Evolutionary conservation across 2,888 invertebrate species (phyloP), one percentile per base, ranked within the genome.

Genomic region (Tenthredo scrophulariae): DNA sequence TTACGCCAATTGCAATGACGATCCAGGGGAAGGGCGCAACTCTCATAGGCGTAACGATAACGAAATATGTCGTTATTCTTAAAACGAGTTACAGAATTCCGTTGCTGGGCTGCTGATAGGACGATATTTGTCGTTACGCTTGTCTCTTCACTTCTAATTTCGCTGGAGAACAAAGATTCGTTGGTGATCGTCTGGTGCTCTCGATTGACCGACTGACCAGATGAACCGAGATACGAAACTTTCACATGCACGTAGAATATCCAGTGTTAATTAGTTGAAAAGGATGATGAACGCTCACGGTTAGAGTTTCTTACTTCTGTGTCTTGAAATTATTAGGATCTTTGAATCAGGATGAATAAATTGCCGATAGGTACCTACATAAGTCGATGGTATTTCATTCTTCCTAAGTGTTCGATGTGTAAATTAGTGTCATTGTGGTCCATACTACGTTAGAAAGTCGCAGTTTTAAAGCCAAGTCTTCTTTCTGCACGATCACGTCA

Each of bases 181-280:
- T 10, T 22, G 50, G 62, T 40, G 77, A 62, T 62, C 40, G 29
- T 40, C 80, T 13, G 26, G 22, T 80, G 40, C n/a, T 80, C 80
- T 80, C 80, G 80, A 80, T 80, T 80, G 62, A 58, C 80, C 80
- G 80, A 80, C 80, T 80, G 80, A 80, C 62, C 80, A 62, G 62
- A 62, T 80, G 62, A 80, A 62, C 62, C 37, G 13, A 58, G 80
- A 62, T 58, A 80, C 26, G 40, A 80, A 80, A 80, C 80, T 80
- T 80, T 80, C 80, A 62, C 80, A 18, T 62, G 62, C 22, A 58
- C 77, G 77, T 80, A 80, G 40, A 62, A 40, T n/a, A 40, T 40
- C 62, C 40, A 50, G 80, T 62, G 80, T 80, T 62, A 37, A 80
- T 62, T n/a, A 62, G 40, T 40, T 62, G 22, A 22, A 62, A 80